Evolutionary conservation across 2,113 vertebrate species (phyloP), one percentile per base, ranked within the genome.

Genomic region (Chaetura pelagica): DNA sequence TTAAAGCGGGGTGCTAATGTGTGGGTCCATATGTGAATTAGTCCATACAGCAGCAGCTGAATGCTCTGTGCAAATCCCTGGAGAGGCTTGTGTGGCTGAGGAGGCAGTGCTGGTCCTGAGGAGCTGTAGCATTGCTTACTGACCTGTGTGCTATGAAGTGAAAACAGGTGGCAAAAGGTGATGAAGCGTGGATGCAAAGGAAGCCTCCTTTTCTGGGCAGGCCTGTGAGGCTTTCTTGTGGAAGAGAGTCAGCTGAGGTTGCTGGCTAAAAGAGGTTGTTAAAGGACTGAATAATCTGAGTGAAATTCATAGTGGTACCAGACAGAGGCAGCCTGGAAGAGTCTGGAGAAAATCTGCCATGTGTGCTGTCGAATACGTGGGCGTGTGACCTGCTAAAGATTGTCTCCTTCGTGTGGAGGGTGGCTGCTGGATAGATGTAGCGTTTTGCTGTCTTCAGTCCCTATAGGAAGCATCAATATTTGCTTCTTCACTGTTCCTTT

Each of bases 11-110:
- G 13, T 54, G 42, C 27, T 58, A 19, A 22, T n/a, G 12, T 0
- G 0, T 7, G 10, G 23, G 9, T 17, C 34, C 62, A 54, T 30
- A 57, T 11, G 15, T 7, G 51, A 12, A 0, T 2, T 32, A 62
- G 27, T 21, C 12, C 9, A 27, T 29, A 22, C 35, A 30, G 22
- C 69, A 71, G 30, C 40, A 69, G 51, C 26, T 51, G 21, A 4
- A 4, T 46, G 29, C 19, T 82, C n/a, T 35, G 40, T 54, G 35
- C 48, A 5, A 15, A 12, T 38, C 9, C 27, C 23, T 68, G 29
- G n/a, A 15, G 55, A 44, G 24, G 30, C 14, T 84, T 64, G n/a
- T 57, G 29, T 14, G 16, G 26, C 35, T 35, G 66, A 6, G 11
- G 44, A 23, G 61, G 61, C 34, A 34, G 54, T 14, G 32, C 46